Base-by-base conservation (phyloP, 2,888 invertebrate species). In the Eupeodes luniger region DNA sequence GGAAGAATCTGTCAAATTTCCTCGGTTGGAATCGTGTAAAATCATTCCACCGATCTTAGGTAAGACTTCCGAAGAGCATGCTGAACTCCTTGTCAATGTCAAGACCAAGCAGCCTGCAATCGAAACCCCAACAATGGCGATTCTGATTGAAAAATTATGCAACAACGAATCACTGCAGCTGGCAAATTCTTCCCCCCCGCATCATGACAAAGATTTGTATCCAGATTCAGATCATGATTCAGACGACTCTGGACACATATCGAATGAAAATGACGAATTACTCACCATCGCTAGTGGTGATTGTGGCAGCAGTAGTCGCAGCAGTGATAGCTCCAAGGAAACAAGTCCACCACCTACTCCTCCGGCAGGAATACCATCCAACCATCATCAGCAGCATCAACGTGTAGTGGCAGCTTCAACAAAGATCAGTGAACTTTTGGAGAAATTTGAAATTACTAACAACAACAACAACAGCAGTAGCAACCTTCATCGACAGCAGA, bases 171-270 rank as follows among this genome's bases (percentile, higher is more conserved):
- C 67, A 10, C 66, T 75, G 14, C 77, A 77, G 69, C 19, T 77
- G 10, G 75, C 75, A 40, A 59, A 61, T 7, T 14, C 16, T 7
- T 14, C 16, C 5, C 61, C 36, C 9, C 40, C 16, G 4, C 12
- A 59, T 14, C 57, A 36, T 4, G 62, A 74, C 34, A 86, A 88
- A 59, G 76, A 88, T 11, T 59, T 72, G 1, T 88, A 88, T 62
- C 80, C 85, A 57, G 88, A 88, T 69, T 88, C 88, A 2, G 90
- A 91, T 80, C 89, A 90, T 91, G 96, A 96, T 91, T 96, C 96
- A 81, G 97, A 97, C 91, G 97, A 97, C 94, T 97, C 97, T 80
- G 97, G 97, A 85, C 96, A 97, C 93, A 97, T 96, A 90, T 97
- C 97, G 70, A 96, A 96, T 91, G 96, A 96, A 92, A 95, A 95